Percentiles rank a stretch among this genome's conserved stretches.
Conservation (phyloP, 2,888 invertebrate genomes). For the Labia minor region DNA sequence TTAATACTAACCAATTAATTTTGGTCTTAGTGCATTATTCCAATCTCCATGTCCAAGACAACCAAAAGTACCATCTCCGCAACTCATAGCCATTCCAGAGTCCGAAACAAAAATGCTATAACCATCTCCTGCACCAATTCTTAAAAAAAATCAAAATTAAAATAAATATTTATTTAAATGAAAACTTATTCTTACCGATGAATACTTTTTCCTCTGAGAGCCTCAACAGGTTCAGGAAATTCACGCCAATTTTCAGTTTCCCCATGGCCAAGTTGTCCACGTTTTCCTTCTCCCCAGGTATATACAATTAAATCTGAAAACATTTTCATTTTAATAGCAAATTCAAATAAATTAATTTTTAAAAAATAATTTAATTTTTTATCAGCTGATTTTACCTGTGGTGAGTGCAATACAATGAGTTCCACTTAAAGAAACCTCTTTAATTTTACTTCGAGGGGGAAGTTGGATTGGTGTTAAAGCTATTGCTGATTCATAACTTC, state of each 20-base stretch:
- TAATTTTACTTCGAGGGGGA: conserved; percentile 43
- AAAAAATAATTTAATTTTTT: conserved; percentile 14
- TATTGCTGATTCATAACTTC: conserved; percentile 41
- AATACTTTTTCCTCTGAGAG: conserved; percentile 49
- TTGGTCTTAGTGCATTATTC: conserved; percentile 44
- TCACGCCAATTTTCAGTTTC: conserved; percentile 41
- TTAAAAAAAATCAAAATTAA: conserved; percentile 29
- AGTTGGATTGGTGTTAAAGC: conserved; percentile 44
- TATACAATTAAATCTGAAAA: conserved; percentile 48
- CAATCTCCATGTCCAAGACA: conserved; percentile 55
- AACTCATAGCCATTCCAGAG: conserved; percentile 55
- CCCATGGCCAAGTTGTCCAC: conserved; percentile 54
- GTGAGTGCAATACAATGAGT: conserved; percentile 49
- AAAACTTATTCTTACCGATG: conserved; percentile 35
- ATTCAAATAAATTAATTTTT: conserved; percentile 16
- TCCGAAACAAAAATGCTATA: conserved; percentile 58
- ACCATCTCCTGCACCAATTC: conserved; percentile 50
- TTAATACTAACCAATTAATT: conserved; percentile 40
- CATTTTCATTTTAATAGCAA: conserved; percentile 17
- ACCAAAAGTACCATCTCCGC: conserved; percentile 51
- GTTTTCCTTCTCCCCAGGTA: conserved; percentile 55
- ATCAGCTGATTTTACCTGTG: conserved; percentile 34
- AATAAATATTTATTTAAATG: conserved; percentile 13
- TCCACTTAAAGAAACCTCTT: conserved; percentile 44
- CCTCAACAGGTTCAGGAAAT: conserved; percentile 48